Evolutionary conservation across 1,140 invertebrate genomes (phyloP).

Genomic region (Chironomus tepperi): DNA sequence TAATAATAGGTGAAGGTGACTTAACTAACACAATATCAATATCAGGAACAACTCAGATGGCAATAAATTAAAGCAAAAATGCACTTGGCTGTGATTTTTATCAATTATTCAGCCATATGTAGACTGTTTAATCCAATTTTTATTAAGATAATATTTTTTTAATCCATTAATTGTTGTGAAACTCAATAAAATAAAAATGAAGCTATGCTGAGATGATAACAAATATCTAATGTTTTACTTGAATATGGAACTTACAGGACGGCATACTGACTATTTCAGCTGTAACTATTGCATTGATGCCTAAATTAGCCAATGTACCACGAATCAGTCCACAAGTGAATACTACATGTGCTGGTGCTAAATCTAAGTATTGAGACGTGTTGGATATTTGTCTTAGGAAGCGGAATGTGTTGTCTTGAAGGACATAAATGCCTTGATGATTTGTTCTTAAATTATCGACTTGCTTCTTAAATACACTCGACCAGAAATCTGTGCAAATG

Average conservation of each 20-base stretch:
- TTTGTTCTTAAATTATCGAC: constrained; percentile 98
- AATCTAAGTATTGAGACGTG: constrained; percentile 83
- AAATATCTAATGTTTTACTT: constrained; percentile 50
- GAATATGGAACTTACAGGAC: constrained; percentile 90
- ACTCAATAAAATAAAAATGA: constrained; percentile 2
- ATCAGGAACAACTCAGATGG: too few species aligned
- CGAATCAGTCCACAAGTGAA: constrained; percentile 93
- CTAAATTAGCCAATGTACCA: constrained; percentile 89
- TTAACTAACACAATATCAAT: too few species aligned
- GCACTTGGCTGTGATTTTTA: too few species aligned
- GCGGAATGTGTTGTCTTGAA: constrained; percentile 93
- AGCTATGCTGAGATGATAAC: neutral
- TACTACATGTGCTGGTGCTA: constrained; percentile 85
- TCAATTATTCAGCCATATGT: too few species aligned
- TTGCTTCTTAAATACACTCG: constrained; percentile 92
- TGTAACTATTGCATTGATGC: constrained; percentile 87
- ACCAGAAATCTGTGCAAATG: constrained; percentile 99
- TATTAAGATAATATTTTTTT: neutral
- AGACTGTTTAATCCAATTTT: neutral
- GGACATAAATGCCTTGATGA: constrained; percentile 95
- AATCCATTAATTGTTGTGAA: neutral
- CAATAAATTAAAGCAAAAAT: too few species aligned
- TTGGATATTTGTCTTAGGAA: constrained; percentile 82
- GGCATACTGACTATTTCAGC: constrained; percentile 79
- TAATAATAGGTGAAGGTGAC: too few species aligned